Evolutionary conservation across 2,797 vertebrate genomes (phyloP).

Genomic region (Mustela erminea): DNA sequence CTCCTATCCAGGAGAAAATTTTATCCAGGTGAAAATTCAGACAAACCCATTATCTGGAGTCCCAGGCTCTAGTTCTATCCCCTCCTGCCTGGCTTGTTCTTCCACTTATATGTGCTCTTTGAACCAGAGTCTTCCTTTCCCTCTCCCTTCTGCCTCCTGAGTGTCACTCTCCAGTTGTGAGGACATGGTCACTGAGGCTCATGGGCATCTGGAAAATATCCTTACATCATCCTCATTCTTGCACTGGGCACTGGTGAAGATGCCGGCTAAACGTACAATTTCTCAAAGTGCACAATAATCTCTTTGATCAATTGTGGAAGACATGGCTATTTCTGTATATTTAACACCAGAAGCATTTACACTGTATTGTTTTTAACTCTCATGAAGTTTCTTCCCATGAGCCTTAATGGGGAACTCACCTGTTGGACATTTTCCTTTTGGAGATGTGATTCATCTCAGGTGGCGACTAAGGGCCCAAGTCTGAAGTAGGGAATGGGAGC

Average conservation of each 20-base stretch:
- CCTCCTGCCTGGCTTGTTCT: background rate
- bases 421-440: background rate
- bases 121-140: background rate
- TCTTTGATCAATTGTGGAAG: background rate
- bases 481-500: background rate
- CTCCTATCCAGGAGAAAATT: background rate
- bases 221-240: background rate
- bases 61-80: background rate
- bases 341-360: background rate
- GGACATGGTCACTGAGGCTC: background rate
- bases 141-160: background rate
- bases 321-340: background rate
- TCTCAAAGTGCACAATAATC: background rate
- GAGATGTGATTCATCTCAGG: background rate
- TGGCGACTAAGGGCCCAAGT: fast-evolving
- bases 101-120: background rate
- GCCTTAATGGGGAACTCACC: background rate
- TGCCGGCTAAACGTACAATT: background rate
- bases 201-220: background rate
- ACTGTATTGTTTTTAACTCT: background rate
- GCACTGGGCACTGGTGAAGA: fast-evolving
- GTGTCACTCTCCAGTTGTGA: background rate
- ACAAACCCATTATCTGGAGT: background rate
- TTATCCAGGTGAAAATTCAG: background rate
- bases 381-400: background rate